Conservation (phyloP, 2,888 invertebrate species). For the Drosophila pseudotalamancana region DNA sequence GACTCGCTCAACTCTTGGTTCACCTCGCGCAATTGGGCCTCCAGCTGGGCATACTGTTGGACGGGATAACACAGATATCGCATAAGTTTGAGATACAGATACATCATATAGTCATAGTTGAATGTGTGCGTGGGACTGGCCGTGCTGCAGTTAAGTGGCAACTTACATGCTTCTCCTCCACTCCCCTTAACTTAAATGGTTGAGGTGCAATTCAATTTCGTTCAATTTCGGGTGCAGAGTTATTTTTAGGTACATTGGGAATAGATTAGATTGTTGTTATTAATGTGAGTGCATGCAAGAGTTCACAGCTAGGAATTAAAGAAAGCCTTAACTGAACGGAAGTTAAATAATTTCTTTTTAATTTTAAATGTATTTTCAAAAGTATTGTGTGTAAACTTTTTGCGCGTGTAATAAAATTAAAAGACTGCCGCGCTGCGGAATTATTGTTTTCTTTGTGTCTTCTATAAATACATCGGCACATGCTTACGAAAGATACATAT, state of each 20-base stretch:
- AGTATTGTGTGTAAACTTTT: slow-evolving; percentile 1
- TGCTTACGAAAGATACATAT: slow-evolving; percentile 60
- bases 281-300: slow-evolving; percentile 59
- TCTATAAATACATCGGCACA: slow-evolving; percentile 64
- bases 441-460: not conserved
- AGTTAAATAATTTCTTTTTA: too few species aligned
- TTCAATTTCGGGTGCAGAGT: slow-evolving; percentile 41
- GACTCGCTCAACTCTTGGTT: slow-evolving; percentile 87
- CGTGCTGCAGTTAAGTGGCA: slow-evolving; percentile 26
- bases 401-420: slow-evolving; percentile 12
- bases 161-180: slow-evolving; percentile 67
- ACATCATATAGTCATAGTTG: too few species aligned
- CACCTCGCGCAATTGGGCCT: slow-evolving; percentile 90
- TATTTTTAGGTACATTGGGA: slow-evolving; percentile 9
- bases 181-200: slow-evolving; percentile 47
- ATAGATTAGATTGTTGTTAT: slow-evolving; percentile 23
- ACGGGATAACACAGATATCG: not conserved
- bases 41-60: slow-evolving; percentile 90
- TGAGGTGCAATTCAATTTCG: slow-evolving; percentile 50
- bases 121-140: not conserved
- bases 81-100: not conserved
- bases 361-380: not conserved
- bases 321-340: not conserved
- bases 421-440: slow-evolving; percentile 12
- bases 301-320: not conserved